Base-by-base conservation (phyloP, 2,113 vertebrate genomes). In the Apteryx owenii region DNA sequence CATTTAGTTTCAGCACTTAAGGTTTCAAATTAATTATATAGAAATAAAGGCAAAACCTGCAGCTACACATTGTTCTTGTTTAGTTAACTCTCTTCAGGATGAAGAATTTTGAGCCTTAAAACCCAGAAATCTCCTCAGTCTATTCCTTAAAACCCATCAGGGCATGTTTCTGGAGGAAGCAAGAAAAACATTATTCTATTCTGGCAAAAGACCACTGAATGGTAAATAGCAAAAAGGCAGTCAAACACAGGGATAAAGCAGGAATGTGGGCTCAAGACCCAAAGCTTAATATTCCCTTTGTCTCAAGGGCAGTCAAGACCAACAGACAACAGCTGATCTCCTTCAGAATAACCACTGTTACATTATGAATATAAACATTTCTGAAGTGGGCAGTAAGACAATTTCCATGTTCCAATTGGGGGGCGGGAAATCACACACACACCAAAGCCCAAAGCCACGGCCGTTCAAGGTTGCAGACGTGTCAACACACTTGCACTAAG, bases 341-440 rank as follows among this genome's bases (percentile, higher is more conserved):
- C 3, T 29, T 25, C 72, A 26, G n/a, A n/a, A 42, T 42, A 89
- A 25, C 42, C 2, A 12, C 69, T 29, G 8, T 1, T 14, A 23
- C 20, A 2, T 2, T 11, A 36, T 5, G 64, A 54, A 20, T 0
- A 17, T 2, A 31, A 46, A 48, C 25, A 15, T 16, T 83, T 15
- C 53, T 44, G 14, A 81, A 29, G 46, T 3, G 50, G 60, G 42
- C 88, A 78, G n/a, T 40, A 72, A 53, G 5, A 56, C 11, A 31
- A 72, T 11, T 33, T 10, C 62, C 21, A 60, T 3, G 9, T 21
- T 29, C 10, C 33, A 70, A 1, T 0, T 9, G 11, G 10, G 14
- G 31, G 31, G 46, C 7, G 46, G 56, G 31, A 33, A 60, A 60
- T 60, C 31, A 33, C 18, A 48, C 17, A 38, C 48, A 72, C n/a